Evolutionary conservation across 37 sponge, comb jelly and placozoan genomes (phyloP).

Genomic region (Agelas oroides): DNA sequence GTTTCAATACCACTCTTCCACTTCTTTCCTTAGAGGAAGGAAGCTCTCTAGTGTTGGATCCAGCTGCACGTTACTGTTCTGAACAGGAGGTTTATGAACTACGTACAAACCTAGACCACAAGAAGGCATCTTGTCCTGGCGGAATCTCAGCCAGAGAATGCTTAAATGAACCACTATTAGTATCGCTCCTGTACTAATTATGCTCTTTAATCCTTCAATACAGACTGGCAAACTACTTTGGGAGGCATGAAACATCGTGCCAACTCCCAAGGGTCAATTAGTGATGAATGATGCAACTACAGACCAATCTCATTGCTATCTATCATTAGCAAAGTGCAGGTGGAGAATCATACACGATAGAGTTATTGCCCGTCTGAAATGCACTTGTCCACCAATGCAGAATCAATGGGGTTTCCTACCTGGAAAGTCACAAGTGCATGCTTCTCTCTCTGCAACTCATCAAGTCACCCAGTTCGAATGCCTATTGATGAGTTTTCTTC

Average conservation of each 20-base stretch:
- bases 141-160: slow-evolving; percentile 3
- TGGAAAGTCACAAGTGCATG: not conserved
- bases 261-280: not conserved
- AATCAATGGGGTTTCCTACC: slow-evolving; percentile 9
- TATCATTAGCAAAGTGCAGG: not conserved
- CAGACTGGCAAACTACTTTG: not conserved
- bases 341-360: not conserved
- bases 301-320: slow-evolving; percentile 27
- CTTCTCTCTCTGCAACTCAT: not conserved
- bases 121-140: not conserved
- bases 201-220: not conserved
- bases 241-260: not conserved
- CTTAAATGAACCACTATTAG: not conserved
- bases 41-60: too few species aligned
- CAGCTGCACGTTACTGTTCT: not conserved
- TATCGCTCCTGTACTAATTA: not conserved
- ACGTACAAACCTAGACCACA: not conserved
- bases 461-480: too few species aligned
- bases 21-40: not conserved
- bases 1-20: not conserved
- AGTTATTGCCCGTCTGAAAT: not conserved
- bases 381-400: not conserved
- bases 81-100: not conserved
- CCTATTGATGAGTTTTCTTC: not conserved
- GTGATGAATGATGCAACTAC: not conserved